Conservation (phyloP, 2,113 vertebrate genomes). For the Saguinus imperator region DNA sequence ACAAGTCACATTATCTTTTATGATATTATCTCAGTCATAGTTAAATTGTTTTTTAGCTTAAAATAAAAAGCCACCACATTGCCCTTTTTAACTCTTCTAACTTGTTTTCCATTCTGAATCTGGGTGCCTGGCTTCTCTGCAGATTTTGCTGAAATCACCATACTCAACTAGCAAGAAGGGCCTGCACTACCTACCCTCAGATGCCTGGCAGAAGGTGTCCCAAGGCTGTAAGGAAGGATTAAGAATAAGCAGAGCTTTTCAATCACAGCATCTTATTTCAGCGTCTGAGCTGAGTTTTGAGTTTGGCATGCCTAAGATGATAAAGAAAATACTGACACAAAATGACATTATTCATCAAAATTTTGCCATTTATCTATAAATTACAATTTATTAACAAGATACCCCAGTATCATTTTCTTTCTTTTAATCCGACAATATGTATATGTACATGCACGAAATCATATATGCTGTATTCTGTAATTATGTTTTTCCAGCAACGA, state of each 20-base stretch:
- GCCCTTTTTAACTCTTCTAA: neutral
- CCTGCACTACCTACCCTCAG: neutral
- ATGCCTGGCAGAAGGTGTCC: neutral
- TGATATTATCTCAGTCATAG: neutral
- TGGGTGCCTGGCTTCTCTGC: neutral
- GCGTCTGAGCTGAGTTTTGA: neutral
- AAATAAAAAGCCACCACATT: neutral
- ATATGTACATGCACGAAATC: neutral
- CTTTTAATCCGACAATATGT: neutral
- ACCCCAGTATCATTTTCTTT: neutral
- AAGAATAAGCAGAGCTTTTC: neutral
- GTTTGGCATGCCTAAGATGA: neutral
- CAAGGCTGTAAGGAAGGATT: neutral
- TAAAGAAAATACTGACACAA: neutral
- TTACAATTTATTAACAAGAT: neutral
- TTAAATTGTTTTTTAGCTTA: neutral
- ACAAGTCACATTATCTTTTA: neutral
- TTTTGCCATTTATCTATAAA: neutral
- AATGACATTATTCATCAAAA: slow-evolving; percentile 3
- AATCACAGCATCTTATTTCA: neutral
- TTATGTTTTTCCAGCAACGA: neutral
- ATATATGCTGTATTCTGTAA: neutral
- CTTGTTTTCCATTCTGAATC: neutral
- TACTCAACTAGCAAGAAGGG: neutral
- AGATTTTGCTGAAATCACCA: neutral